phyloP scores from a whole-genome alignment of 2,888 invertebrate species.

The Drosophila quinaria region DNA sequence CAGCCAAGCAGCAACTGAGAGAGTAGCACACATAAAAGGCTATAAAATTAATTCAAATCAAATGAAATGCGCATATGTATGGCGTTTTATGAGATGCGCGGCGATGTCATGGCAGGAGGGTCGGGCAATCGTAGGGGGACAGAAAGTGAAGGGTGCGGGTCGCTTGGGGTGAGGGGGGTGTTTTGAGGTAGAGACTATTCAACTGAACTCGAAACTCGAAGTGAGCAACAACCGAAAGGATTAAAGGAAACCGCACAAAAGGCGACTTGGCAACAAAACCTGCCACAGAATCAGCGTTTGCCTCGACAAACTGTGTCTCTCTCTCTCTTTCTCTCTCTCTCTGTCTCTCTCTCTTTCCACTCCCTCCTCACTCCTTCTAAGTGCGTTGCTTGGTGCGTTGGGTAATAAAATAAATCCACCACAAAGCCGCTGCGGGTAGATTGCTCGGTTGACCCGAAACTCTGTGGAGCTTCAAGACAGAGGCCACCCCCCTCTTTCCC shows the following conservation, averaged over 20 bases:
- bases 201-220: slow-evolving; percentile 14
- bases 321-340: not conserved
- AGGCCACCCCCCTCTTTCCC: not conserved
- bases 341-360: not conserved
- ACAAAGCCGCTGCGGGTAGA: slow-evolving; percentile 77
- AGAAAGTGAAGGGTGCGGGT: too few species aligned
- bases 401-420: slow-evolving; percentile 80
- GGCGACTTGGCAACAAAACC: slow-evolving; percentile 35
- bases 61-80: slow-evolving; percentile 79
- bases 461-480: slow-evolving; percentile 25
- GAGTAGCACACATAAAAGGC: slow-evolving; percentile 61
- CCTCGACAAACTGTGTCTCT: not conserved
- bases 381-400: slow-evolving; percentile 45
- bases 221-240: slow-evolving; percentile 58
- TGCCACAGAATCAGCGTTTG: slow-evolving; percentile 14
- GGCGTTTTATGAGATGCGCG: slow-evolving; percentile 64
- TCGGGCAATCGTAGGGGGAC: not conserved
- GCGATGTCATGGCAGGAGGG: not conserved
- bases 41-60: slow-evolving; percentile 80
- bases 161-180: too few species aligned
- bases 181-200: slow-evolving; percentile 27
- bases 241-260: slow-evolving; percentile 67
- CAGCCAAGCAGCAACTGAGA: slow-evolving; percentile 40
- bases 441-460: slow-evolving; percentile 74
- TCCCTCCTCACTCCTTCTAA: not conserved